Base-by-base conservation (phyloP, 1,140 invertebrate genomes). In the Cydia splendana region DNA sequence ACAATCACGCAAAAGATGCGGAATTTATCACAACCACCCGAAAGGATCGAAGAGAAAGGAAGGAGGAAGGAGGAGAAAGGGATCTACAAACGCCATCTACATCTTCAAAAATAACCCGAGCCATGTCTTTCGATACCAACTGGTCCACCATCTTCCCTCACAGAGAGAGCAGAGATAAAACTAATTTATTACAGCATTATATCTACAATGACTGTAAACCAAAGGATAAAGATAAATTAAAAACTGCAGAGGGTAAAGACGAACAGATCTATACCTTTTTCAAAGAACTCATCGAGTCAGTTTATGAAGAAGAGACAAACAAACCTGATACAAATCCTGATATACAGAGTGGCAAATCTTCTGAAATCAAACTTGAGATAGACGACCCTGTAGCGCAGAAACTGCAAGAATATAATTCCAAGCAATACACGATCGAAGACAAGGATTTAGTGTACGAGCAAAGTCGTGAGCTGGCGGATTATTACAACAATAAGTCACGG, bases 251-350 rank as follows among this genome's bases (percentile, higher is more conserved):
- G 7, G 5, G n/a, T 18, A 18, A 62, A 24, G 57, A 53, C n/a
- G 15, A 24, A 24, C 1, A 62, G 20, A n/a, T 18, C 2, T 87
- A 85, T 38, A 86, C 86, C 74, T 84, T 89, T 28, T 88, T 89
- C 53, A 82, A 87, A 0, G 88, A 91, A 80, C 75, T 89, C n/a
- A 15, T 88, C 7, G 82, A 91, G 78, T 85, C 84, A 65, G 81
- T 81, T 48, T 88, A 85, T 65, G 85, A 88, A 57, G 77, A 83
- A 0, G 78, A 82, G 69, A 67, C 78, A 24, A 24, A 24, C 24
- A 24, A 24, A 24, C 24, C 0, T 7, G 80, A 84, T 30, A 76
- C 75, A 1, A 62, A 81, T 28, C 20, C 62, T 13, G 20, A 24
- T 4, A n/a, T 51, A 2, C 4, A 74, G 1, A 82, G 71, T 9